Conservation (phyloP, 2,797 vertebrate species). For the Xerus rutilus region DNA sequence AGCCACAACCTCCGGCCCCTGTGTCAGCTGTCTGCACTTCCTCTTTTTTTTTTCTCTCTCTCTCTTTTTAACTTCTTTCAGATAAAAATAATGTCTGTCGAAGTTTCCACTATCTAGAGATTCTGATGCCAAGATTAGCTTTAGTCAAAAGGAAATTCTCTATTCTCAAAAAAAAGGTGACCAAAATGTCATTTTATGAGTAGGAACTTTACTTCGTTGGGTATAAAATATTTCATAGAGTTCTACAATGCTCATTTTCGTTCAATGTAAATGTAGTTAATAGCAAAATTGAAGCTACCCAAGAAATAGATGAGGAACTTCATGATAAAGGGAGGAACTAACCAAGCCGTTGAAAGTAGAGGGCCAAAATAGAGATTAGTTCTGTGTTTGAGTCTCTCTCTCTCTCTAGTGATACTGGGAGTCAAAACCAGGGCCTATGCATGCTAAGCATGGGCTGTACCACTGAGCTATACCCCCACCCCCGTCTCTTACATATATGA, state of each 20-base stretch:
- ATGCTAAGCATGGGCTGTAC: background rate
- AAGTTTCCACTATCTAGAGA: slow-evolving; percentile 32
- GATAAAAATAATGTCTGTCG: slow-evolving; percentile 12
- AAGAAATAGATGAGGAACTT: slow-evolving; percentile 55
- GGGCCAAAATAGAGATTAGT: background rate
- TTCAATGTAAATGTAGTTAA: background rate
- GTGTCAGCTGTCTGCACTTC: slow-evolving; percentile 59
- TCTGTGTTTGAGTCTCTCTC: background rate
- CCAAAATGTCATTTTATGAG: background rate
- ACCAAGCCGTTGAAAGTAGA: background rate
- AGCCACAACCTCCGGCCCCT: background rate
- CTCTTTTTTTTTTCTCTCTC: background rate
- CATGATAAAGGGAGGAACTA: slow-evolving; percentile 32
- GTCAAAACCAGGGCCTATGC: background rate
- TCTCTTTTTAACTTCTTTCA: background rate
- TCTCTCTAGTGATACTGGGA: background rate
- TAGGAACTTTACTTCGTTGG: slow-evolving; percentile 8
- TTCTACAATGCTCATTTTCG: background rate
- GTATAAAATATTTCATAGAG: background rate
- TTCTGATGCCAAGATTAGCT: slow-evolving; percentile 48
- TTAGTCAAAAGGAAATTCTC: slow-evolving; percentile 37
- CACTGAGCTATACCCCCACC: background rate
- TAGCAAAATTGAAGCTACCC: background rate
- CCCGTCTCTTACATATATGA: background rate
- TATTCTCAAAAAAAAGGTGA: background rate